Evolutionary conservation across 2,113 vertebrate genomes (phyloP), one percentile per base, ranked within the genome.

Genomic region (Aldabrachelys gigantea): DNA sequence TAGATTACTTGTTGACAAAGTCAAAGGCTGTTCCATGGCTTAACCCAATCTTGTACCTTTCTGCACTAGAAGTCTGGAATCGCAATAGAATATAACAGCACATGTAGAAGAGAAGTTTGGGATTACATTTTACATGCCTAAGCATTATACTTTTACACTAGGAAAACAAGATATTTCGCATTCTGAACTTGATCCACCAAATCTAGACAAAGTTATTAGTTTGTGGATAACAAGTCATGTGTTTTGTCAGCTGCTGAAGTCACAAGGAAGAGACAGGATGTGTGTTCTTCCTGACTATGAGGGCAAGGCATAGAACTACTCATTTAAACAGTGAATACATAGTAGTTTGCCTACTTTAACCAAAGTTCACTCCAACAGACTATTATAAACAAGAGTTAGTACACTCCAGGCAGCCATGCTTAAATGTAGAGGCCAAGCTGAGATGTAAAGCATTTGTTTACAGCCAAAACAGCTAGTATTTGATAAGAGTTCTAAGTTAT

Each of bases 201-300:
- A 54, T 41, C 57, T 50, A 81, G 59, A 44, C n/a, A 93, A 41
- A 95, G 81, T 88, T 88, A 94, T 96, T 94, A 97, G 97, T 89
- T 91, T 96, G 93, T 5, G 57, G 96, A 97, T 91, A 94, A 89
- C 90, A 95, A 97, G 93, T 98, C 98, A 98, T 97, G 97, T 85
- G 97, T 95, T 94, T 96, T 90, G 98, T 98, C 98, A 98, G 98
- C 98, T 98, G 98, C 90, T 96, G 87, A 52, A 98, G 96, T 98
- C 98, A 98, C 98, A 98, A 98, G 98, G 90, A 85, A 92, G 14
- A 98, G 62, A 98, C 96, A 98, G 96, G 85, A 96, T 95, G 97
- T 88, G 95, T 84, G 95, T 97, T 98, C 97, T 98, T 96, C 94
- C 80, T 92, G 95, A 95, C 75, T 89, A 95, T 96, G 29, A 87